Evolutionary conservation across 2,888 invertebrate genomes (phyloP).

Genomic region (Orthosia gracilis): DNA sequence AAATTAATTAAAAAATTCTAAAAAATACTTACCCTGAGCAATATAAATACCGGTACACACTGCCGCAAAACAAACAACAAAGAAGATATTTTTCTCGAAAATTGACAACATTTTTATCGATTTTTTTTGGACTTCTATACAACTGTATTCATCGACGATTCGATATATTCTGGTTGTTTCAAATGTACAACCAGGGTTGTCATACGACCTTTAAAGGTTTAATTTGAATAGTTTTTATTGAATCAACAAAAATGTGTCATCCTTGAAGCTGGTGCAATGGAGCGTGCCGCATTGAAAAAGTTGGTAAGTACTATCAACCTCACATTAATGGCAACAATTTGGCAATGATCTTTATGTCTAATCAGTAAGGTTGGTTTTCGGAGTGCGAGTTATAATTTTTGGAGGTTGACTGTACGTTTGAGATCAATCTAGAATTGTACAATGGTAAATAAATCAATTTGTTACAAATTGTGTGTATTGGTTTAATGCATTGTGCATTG

Average conservation of each 20-base stretch:
- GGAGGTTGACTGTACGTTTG: constrained; percentile 21
- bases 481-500: constrained; percentile 47
- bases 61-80: constrained; percentile 70
- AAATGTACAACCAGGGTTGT: constrained; percentile 66
- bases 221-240: constrained; percentile 70
- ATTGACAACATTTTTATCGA: constrained; percentile 58
- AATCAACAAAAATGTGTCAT: constrained; percentile 82
- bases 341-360: neutral
- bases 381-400: neutral
- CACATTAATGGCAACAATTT: neutral
- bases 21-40: constrained; percentile 78
- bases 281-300: constrained; percentile 73
- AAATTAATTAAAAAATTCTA: neutral
- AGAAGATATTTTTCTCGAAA: constrained; percentile 62
- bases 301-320: constrained; percentile 13
- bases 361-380: too few species aligned
- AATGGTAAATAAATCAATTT: constrained; percentile 56
- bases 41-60: constrained; percentile 76
- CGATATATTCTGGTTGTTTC: constrained; percentile 65
- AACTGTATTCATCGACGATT: constrained; percentile 59
- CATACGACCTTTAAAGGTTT: constrained; percentile 73
- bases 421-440: constrained; percentile 54
- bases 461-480: constrained; percentile 46
- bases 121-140: constrained; percentile 44
- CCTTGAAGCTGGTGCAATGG: constrained; percentile 80